These are phyloP conservation scores for Calephelis perditalis DNA, from an alignment of 2,888 invertebrate genomes.

Conservation along the genomic window DNA sequence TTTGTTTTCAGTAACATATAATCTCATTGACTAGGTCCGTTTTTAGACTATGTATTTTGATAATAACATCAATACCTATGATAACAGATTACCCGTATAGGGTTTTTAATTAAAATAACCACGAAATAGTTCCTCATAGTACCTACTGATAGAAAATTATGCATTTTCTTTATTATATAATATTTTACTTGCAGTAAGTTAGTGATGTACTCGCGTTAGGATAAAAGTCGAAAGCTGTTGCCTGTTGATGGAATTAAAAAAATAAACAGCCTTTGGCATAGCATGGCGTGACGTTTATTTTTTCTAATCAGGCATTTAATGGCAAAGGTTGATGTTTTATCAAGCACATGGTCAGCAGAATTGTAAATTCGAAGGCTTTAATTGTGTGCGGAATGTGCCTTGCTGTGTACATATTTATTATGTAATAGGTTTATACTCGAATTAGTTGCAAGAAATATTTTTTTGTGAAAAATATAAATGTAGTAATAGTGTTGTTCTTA, in stretches of 20 bases:
- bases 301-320: slow-evolving; percentile 43
- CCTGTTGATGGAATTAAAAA: slow-evolving; percentile 27
- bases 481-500: slow-evolving; percentile 65
- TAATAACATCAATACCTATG: slow-evolving; percentile 68
- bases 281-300: slow-evolving; percentile 29
- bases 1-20: slow-evolving; percentile 40
- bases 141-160: slow-evolving; percentile 76
- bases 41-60: slow-evolving; percentile 67
- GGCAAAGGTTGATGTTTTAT: slow-evolving; percentile 64
- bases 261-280: slow-evolving; percentile 23
- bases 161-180: slow-evolving; percentile 69
- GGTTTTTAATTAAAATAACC: slow-evolving; percentile 57
- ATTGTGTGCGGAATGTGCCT: slow-evolving; percentile 79
- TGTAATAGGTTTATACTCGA: slow-evolving; percentile 75
- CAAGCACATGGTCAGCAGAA: slow-evolving; percentile 66
- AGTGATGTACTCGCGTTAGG: slow-evolving; percentile 61
- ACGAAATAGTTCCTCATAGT: slow-evolving; percentile 77
- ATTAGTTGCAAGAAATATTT: slow-evolving; percentile 76
- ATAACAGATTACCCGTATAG: slow-evolving; percentile 47
- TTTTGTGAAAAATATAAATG: slow-evolving; percentile 70
- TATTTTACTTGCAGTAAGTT: slow-evolving; percentile 67
- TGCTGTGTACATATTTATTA: slow-evolving; percentile 70
- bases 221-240: slow-evolving; percentile 29
- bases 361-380: slow-evolving; percentile 65
- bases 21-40: slow-evolving; percentile 38